Percentiles rank a stretch among this genome's conserved stretches.
phyloP scores from a whole-genome alignment of 1,140 invertebrate species.

The Venustaconcha ellipsiformis region DNA sequence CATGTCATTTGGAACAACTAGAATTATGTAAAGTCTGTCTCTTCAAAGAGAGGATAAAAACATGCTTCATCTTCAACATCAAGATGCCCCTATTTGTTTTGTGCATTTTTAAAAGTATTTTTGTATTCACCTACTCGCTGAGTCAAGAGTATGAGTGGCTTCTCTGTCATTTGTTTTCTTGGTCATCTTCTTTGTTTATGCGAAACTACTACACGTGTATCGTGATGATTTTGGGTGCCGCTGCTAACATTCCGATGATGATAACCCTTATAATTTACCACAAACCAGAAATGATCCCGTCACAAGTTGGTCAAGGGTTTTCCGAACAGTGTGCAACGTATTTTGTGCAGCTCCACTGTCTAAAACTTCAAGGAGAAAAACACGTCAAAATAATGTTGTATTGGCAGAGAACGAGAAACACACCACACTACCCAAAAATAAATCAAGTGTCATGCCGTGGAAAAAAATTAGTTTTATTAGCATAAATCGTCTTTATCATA shows the following conservation, averaged over 20 bases:
- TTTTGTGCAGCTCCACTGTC: too few relatives aligned
- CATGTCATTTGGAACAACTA: neutral
- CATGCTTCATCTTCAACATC: conserved; percentile 19
- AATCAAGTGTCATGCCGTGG: too few relatives aligned
- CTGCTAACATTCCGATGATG: neutral
- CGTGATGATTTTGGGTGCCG: neutral
- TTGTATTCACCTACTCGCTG: conserved; percentile 48
- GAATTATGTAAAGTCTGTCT: conserved; percentile 8
- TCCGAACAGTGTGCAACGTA: too few relatives aligned
- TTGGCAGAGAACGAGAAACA: too few relatives aligned
- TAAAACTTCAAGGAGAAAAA: too few relatives aligned
- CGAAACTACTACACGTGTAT: conserved; percentile 25
- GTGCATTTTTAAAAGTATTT: conserved; percentile 36
- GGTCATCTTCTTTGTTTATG: conserved; percentile 26
- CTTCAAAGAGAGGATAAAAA: conserved; percentile 1
- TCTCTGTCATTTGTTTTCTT: conserved; percentile 53
- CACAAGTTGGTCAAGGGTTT: too few relatives aligned
- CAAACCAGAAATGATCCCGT: neutral
- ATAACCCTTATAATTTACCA: neutral
- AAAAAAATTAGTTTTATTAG: too few relatives aligned
- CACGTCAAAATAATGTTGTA: too few relatives aligned
- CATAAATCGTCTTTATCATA: too few relatives aligned
- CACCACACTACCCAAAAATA: too few relatives aligned
- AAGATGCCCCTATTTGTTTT: conserved; percentile 49
- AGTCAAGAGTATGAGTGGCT: conserved; percentile 48